Evolutionary conservation across 2,113 vertebrate species (phyloP).

Genomic region (Seriola aureovittata): DNA sequence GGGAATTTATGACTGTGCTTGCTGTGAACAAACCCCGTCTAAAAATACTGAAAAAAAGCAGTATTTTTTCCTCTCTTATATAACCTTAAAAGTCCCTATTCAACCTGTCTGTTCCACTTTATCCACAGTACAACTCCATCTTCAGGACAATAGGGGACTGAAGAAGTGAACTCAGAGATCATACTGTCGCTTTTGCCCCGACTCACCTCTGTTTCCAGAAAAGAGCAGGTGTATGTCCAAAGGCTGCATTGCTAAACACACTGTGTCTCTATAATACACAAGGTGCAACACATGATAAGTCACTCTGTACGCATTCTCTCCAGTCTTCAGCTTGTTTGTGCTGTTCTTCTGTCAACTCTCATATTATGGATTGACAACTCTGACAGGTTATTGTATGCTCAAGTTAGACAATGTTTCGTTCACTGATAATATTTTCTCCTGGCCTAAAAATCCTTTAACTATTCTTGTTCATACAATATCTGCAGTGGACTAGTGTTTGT

Average conservation of each 20-base stretch:
- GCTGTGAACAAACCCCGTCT: background rate
- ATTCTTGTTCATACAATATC: background rate
- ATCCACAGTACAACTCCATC: background rate
- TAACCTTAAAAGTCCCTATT: conserved; percentile 2
- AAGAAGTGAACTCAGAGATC: conserved; percentile 26
- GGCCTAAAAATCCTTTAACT: background rate
- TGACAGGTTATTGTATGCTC: background rate
- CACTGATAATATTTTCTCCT: background rate
- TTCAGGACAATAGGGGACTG: conserved; percentile 14
- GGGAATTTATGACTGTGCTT: background rate
- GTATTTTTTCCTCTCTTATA: conserved; percentile 8
- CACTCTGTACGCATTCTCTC: background rate
- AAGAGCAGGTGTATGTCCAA: conserved; percentile 34
- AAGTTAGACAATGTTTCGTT: background rate
- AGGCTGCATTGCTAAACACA: conserved; percentile 22
- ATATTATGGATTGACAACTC: background rate
- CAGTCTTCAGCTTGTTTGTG: background rate
- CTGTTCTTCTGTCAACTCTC: background rate
- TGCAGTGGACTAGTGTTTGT: background rate
- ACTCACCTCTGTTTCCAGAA: conserved; percentile 29
- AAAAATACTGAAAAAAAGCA: background rate
- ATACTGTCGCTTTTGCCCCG: conserved; percentile 9
- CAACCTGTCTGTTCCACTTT: background rate
- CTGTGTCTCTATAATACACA: background rate
- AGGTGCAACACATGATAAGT: background rate